phyloP scores from a whole-genome alignment of 1,140 invertebrate species.

The Liolophura sinensis region DNA sequence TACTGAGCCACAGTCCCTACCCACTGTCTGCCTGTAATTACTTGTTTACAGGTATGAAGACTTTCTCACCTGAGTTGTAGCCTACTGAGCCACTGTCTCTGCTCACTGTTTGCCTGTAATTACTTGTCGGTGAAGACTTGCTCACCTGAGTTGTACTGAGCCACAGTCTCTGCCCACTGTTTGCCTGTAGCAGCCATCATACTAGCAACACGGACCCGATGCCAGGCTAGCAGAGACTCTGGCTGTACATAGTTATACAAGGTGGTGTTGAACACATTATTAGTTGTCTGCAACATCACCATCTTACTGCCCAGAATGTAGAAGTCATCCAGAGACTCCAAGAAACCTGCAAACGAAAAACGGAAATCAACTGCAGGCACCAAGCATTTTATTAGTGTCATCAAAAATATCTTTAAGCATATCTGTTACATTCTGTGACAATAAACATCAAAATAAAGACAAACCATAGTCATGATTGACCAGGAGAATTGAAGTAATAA shows the following conservation, averaged over 20 bases:
- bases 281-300: conserved; percentile 56
- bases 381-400: not conserved
- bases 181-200: conserved; percentile 49
- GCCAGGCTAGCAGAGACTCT: conserved; percentile 50
- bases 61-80: too few species aligned
- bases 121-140: not conserved
- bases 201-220: conserved; percentile 51
- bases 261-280: conserved; percentile 47
- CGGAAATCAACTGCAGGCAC: not conserved
- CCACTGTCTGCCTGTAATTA: too few species aligned
- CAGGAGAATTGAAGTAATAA: too few species aligned
- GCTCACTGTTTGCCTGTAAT: too few species aligned
- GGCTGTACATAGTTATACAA: conserved; percentile 44
- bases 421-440: not conserved
- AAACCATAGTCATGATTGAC: not conserved
- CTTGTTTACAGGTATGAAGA: too few species aligned
- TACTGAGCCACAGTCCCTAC: too few species aligned
- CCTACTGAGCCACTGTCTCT: too few species aligned
- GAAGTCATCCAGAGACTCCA: conserved; percentile 58
- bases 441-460: not conserved
- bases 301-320: conserved; percentile 49
- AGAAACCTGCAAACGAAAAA: conserved; percentile 37
- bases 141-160: conserved; percentile 49
- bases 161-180: conserved; percentile 43
- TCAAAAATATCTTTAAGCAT: too few species aligned